A percentile compares a stretch with the other conserved stretches of the same genome.
These are phyloP conservation scores for Panurus biarmicus DNA, from an alignment of 2,113 vertebrate species.

Conservation along the genomic window DNA sequence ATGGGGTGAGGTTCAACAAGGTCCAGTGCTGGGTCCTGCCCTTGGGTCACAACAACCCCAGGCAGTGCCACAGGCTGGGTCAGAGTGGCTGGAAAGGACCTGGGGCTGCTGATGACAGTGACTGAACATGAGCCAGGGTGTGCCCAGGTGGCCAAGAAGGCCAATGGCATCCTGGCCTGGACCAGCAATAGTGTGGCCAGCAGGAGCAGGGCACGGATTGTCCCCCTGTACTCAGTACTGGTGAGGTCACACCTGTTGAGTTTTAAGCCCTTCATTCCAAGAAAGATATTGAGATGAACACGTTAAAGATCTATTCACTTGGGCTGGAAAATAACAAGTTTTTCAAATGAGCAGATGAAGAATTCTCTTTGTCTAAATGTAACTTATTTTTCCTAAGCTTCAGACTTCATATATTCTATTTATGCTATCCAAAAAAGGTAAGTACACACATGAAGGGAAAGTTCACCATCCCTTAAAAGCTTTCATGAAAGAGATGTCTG, in stretches of 20 bases:
- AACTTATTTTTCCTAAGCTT: not conserved
- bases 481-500: not conserved
- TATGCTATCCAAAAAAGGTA: not conserved
- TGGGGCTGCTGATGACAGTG: not conserved
- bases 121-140: not conserved
- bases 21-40: not conserved
- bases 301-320: not conserved
- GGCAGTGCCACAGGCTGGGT: not conserved
- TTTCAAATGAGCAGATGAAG: not conserved
- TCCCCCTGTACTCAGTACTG: accelerated
- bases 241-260: not conserved
- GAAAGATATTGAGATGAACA: not conserved
- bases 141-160: not conserved
- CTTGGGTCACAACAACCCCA: not conserved
- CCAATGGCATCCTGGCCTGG: not conserved
- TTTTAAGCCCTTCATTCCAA: not conserved
- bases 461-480: not conserved
- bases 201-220: not conserved
- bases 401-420: not conserved
- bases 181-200: not conserved
- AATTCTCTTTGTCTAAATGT: not conserved
- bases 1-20: not conserved
- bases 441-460: not conserved
- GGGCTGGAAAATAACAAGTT: not conserved
- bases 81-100: not conserved